phyloP scores from a whole-genome alignment of 2,113 vertebrate species.

The Melanocharis versteri region DNA sequence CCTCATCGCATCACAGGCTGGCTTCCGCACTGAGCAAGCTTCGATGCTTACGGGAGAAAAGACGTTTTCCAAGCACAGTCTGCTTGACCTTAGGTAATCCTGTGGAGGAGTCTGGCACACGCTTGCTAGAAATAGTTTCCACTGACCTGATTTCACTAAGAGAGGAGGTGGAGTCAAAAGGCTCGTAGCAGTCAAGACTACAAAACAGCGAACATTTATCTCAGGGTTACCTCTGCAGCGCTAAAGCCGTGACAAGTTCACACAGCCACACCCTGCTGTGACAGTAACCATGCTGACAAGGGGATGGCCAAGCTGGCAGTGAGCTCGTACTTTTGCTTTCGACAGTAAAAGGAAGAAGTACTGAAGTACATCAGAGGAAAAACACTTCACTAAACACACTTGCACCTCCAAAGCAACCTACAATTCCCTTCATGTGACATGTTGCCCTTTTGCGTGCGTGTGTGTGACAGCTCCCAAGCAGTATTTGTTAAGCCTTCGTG shows the following conservation, averaged over 20 bases:
- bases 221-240: not conserved
- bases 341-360: not conserved
- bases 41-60: accelerated
- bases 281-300: not conserved
- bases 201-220: not conserved
- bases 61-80: not conserved
- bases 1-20: accelerated
- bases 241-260: not conserved
- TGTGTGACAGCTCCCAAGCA: not conserved
- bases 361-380: not conserved
- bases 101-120: not conserved
- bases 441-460: not conserved
- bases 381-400: not conserved
- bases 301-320: not conserved
- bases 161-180: constrained; percentile 45
- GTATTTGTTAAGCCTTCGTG: not conserved
- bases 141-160: constrained; percentile 58
- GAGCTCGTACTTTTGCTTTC: not conserved
- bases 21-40: not conserved
- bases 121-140: constrained; percentile 51
- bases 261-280: not conserved
- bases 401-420: not conserved
- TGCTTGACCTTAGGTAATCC: constrained; percentile 50
- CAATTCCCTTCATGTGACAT: not conserved
- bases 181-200: not conserved